phyloP scores from a whole-genome alignment of 2,888 invertebrate genomes.

The Epirrhoe tristata region DNA sequence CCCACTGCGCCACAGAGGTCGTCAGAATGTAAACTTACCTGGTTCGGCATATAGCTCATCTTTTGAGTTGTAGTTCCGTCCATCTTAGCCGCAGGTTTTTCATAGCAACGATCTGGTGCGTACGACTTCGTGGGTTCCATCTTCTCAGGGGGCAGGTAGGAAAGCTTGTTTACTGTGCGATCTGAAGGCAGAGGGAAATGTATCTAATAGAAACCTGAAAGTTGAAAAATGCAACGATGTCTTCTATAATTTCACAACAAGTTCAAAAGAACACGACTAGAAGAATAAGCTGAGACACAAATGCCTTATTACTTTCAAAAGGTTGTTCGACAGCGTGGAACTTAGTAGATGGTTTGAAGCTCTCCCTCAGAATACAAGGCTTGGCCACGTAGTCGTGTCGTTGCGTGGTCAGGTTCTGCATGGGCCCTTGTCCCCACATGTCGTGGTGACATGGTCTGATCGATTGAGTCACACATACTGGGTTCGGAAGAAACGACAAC shows the following conservation, averaged over 20 bases:
- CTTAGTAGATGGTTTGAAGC: constrained; percentile 71
- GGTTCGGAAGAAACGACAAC: constrained; percentile 86
- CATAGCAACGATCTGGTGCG: constrained; percentile 79
- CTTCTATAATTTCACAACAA: too few species aligned
- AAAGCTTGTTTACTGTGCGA: constrained; percentile 87
- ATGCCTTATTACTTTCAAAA: constrained; percentile 69
- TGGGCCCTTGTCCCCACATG: constrained; percentile 87
- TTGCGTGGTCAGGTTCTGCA: constrained; percentile 90
- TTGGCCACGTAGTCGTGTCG: constrained; percentile 91
- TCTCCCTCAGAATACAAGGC: constrained; percentile 79
- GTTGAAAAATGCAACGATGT: not conserved
- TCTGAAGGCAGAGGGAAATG: constrained; percentile 57
- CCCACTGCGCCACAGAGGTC: too few species aligned
- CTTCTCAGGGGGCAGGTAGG: constrained; percentile 85
- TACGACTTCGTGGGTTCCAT: constrained; percentile 70
- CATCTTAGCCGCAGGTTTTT: constrained; percentile 80
- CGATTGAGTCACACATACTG: constrained; percentile 83
- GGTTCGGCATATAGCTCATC: constrained; percentile 82
- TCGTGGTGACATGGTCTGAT: constrained; percentile 88
- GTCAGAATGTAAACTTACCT: constrained; percentile 53
- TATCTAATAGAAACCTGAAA: constrained; percentile 4
- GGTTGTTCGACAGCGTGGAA: constrained; percentile 71
- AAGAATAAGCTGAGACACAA: too few species aligned
- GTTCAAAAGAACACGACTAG: too few species aligned
- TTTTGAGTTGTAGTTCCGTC: constrained; percentile 83